phyloP scores from a whole-genome alignment of 2,797 vertebrate species.

The Platyrinchus mystaceus region DNA sequence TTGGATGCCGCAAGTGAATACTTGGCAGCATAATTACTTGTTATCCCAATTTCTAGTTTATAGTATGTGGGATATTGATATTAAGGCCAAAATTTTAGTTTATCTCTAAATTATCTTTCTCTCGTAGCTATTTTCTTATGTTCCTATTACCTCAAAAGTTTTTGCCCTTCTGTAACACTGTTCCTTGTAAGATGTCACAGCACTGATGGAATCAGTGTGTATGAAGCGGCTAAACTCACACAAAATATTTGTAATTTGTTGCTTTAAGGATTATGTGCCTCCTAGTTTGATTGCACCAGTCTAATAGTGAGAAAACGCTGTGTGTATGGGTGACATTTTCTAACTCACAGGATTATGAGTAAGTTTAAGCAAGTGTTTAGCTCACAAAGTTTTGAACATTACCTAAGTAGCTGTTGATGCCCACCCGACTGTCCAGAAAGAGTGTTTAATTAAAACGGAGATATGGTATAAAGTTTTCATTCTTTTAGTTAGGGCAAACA shows the following conservation, averaged over 20 bases:
- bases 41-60: background rate
- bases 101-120: background rate
- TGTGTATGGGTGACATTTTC: background rate
- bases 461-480: background rate
- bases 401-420: background rate
- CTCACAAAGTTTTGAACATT: background rate
- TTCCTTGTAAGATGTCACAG: background rate
- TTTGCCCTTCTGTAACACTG: background rate
- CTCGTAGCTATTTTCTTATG: background rate
- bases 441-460: slow-evolving; percentile 30
- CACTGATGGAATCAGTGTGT: background rate
- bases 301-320: background rate
- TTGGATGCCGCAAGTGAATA: background rate
- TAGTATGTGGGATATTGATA: background rate
- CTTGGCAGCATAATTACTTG: background rate
- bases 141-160: background rate
- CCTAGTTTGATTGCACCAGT: background rate
- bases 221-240: background rate
- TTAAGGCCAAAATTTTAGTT: background rate
- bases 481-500: background rate
- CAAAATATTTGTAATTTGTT: background rate
- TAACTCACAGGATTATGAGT: background rate
- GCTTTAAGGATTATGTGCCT: background rate
- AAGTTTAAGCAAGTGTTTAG: background rate
- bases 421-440: background rate